Percentiles rank a stretch among this genome's conserved stretches.
Conservation (phyloP, 1,140 invertebrate genomes). For the Alviniconcha marisindica region DNA sequence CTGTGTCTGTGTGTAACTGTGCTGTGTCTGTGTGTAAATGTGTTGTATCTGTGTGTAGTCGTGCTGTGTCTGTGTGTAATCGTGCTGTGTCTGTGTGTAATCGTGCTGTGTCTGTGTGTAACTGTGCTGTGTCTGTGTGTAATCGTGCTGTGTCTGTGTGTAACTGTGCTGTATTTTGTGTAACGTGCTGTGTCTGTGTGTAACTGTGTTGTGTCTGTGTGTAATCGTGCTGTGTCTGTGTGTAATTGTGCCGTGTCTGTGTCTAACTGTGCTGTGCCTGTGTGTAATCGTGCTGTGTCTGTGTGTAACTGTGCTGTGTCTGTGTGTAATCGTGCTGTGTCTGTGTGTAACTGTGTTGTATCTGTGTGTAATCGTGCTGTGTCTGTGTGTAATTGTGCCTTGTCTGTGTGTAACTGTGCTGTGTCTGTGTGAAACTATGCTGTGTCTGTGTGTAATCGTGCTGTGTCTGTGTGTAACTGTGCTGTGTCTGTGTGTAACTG, state of each 20-base stretch:
- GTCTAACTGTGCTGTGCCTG: conserved; percentile 3
- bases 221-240: not conserved
- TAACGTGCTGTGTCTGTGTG: too few relatives aligned
- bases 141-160: not conserved
- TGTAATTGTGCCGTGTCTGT: not conserved
- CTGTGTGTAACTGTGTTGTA: not conserved
- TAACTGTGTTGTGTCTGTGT: not conserved
- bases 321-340: not conserved
- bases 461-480: conserved; percentile 19
- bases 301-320: not conserved
- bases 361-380: conserved; percentile 3
- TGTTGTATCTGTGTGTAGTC: too few relatives aligned
- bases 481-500: conserved; percentile 20
- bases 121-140: not conserved
- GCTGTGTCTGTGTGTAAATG: conserved; percentile 7
- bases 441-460: too few relatives aligned
- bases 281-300: not conserved
- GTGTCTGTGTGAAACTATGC: not conserved
- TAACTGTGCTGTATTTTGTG: too few relatives aligned
- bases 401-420: conserved; percentile 7
- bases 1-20: conserved; percentile 19
- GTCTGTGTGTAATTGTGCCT: not conserved
- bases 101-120: not conserved
- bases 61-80: conserved; percentile 10
- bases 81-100: not conserved